Base-by-base conservation (phyloP, 2,888 invertebrate genomes). In the Parnassius apollo region DNA sequence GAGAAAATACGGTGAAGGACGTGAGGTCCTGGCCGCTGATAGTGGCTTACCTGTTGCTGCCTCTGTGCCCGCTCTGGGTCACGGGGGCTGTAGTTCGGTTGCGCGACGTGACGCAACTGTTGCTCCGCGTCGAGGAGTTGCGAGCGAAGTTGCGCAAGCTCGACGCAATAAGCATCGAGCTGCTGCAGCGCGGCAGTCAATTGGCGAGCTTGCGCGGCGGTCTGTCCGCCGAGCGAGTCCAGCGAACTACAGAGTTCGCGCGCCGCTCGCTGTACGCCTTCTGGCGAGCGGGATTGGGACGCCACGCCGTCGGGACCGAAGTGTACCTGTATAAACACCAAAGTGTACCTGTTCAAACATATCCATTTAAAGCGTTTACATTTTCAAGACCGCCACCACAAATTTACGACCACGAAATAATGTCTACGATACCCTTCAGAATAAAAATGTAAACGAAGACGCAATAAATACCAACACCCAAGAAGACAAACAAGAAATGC, bases 41-140 rank as follows among this genome's bases (percentile, higher is more conserved):
- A 44, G 22, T 51, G 44, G 82, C 96, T 93, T 96, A 98, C 98
- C 96, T 97, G 96, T 93, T 97, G 97, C 81, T 97, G 96, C 79
- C 94, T 93, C 71, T 94, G 92, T 72, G 96, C 96, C 75, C 94
- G 95, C 75, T 97, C 96, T 74, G 96, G 94, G 84, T 97, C 96
- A 75, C 95, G 94, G 67, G 96, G 95, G 81, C 95, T 93, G 89
- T 96, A 96, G 74, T 96, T 95, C 66, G 97, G 97, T 78, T 96
- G 96, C 85, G 96, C 94, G 57, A 96, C 95, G 65, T 95, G 93
- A 67, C 98, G 94, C 80, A 98, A 93, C 82, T 96, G 96, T 85
- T 97, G 97, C 86, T 98, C 98, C 69, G 96, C 96, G 82, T 96
- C 95, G 68, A 97, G 94, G 76, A 97, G 95, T 84, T 96, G 95